Conservation (phyloP, 2,797 vertebrate species). For the Macropus fuliginosus region DNA sequence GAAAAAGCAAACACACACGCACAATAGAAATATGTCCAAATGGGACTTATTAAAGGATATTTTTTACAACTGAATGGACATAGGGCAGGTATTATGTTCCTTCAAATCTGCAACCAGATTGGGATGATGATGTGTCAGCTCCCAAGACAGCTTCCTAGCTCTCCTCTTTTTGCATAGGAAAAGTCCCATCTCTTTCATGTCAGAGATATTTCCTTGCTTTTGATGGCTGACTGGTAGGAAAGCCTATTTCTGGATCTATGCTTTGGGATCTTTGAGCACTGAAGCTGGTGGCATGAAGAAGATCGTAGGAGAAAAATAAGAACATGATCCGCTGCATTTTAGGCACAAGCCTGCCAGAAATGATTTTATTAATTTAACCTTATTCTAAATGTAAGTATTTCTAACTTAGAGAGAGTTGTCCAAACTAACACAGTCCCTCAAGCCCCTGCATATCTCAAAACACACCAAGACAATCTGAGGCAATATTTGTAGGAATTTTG, state of each 20-base stretch:
- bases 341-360: not conserved
- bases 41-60: not conserved
- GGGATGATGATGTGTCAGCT: not conserved
- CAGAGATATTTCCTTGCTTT: not conserved
- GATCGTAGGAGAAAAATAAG: not conserved
- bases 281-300: not conserved
- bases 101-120: not conserved
- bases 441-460: not conserved
- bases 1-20: not conserved
- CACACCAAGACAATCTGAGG: not conserved
- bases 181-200: not conserved
- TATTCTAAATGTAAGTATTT: not conserved
- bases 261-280: not conserved
- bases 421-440: not conserved
- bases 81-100: not conserved
- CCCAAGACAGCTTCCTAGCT: not conserved
- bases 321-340: not conserved
- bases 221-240: not conserved
- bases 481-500: not conserved
- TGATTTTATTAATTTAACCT: not conserved
- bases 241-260: not conserved
- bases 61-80: not conserved
- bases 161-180: not conserved
- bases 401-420: not conserved
- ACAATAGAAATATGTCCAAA: not conserved